A percentile compares a stretch with the other conserved stretches of the same genome.
Conservation (phyloP, 2,888 invertebrate species). For the Euspilapteryx auroguttella region DNA sequence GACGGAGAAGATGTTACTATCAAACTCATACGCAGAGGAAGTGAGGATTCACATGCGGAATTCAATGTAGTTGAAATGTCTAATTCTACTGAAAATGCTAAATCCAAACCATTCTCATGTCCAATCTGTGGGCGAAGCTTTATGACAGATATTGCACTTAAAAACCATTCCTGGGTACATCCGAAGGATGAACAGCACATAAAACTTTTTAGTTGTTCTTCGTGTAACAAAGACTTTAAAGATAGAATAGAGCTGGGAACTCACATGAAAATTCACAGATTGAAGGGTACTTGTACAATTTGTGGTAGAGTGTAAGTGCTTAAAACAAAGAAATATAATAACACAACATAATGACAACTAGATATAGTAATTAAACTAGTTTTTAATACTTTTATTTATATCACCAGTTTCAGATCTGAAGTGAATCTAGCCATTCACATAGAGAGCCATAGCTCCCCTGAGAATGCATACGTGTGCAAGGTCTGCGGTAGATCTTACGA, state of each 20-base stretch:
- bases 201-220: too few relatives aligned
- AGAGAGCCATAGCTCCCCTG: conserved; percentile 13
- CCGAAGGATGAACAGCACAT: too few relatives aligned
- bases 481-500: conserved; percentile 73
- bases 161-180: conserved; percentile 66
- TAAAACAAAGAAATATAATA: conserved; percentile 3
- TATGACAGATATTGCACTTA: conserved; percentile 58
- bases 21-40: conserved; percentile 27
- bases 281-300: conserved; percentile 65
- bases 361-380: too few relatives aligned
- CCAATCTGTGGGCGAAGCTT: conserved; percentile 57
- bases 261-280: conserved; percentile 66
- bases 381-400: conserved; percentile 5
- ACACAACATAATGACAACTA: too few relatives aligned
- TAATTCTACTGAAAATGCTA: not conserved
- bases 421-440: conserved; percentile 66
- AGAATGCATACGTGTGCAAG: conserved; percentile 60
- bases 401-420: conserved; percentile 66
- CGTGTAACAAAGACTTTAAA: conserved; percentile 64
- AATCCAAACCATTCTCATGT: conserved; percentile 56
- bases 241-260: conserved; percentile 65
- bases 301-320: conserved; percentile 68
- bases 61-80: too few relatives aligned
- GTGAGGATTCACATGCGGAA: conserved; percentile 5
- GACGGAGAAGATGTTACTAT: conserved; percentile 23